Base-by-base conservation (phyloP, 2,888 invertebrate genomes). In the Anaspis maculata region DNA sequence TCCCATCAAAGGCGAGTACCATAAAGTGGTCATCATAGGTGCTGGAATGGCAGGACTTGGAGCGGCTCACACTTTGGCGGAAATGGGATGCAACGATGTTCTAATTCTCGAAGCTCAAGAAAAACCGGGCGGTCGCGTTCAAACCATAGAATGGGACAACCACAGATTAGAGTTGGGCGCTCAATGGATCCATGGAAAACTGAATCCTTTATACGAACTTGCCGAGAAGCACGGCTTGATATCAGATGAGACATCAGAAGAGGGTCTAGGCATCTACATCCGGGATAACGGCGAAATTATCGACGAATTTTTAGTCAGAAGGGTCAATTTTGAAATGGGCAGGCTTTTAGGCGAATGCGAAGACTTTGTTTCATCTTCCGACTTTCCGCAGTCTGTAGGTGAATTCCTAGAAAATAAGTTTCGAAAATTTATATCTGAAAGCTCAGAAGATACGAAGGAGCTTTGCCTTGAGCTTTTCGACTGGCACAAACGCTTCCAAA, bases 101-200 rank as follows among this genome's bases (percentile, higher is more conserved):
- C 45, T 71, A 14, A 51, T 78, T 22, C 41, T 78, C 2, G 77
- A 77, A 68, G 72, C 73, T 32, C 67, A 71, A 57, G 57, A 64
- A 29, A 39, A 58, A 42, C 52, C 72, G 11, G 77, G 77, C 13
- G 77, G 77, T 9, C 60, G 77, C 45, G 68, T 76, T 32, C 46
- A 57, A 25, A 71, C 76, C 0, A 37, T 67, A 14, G 41, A 52
- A 3, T 56, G 67, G 41, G 61, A 66, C 28, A 49, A 58, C 4
- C 56, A 57, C 15, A 57, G 68, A 40, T 50, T 77, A 27, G 79
- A 79, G 52, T 45, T 69, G 13, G 79, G 79, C 1, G 78, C 78
- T 1, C 77, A 78, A 51, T 79, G 76, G 74, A 56, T 79, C 22
- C 78, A 79, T 48, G 77, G 77, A 1, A 68, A 70, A 33, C 52